Evolutionary conservation across 2,888 invertebrate species (phyloP), one percentile per base, ranked within the genome.

Genomic region (Heliconius sara): DNA sequence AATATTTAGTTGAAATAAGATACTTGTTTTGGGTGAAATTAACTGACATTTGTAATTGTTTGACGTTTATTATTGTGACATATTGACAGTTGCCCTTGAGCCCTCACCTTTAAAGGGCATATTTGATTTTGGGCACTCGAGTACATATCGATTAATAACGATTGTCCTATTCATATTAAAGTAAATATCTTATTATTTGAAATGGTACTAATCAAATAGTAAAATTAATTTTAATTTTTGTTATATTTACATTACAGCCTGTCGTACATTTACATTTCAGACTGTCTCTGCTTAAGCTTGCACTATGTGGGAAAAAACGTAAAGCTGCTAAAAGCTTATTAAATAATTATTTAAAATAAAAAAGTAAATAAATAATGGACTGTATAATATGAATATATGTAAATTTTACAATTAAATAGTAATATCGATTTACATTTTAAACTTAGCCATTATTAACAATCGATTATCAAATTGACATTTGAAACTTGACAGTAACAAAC

Each of bases 21-120:
- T 77, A 57, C 68, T 19, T 77, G 47, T 73, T 68, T 68, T 68
- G 47, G 19, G 71, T 70, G 27, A 43, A 27, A 77, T 10, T 65
- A 39, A 77, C 25, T 43, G 75, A 76, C 30, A 43, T 68, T 76
- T 34, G 30, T 57, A 13, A 63, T 63, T 47, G 71, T 72, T 72
- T 72, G 77, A 71, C 47, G 71, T 30, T 65, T 43, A 60, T 70
- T 77, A 67, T 77, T 77, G 77, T 77, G 63, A 30, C 60, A 71
- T 27, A 25, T 65, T 77, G 77, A 77, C 77, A 77, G 16, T 27
- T 75, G 65, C n/a, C 63, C 27, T 71, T 71, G 47, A 27, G 19
- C 16, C 71, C 30, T 74, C 39, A 60, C n/a, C 30, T 19, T 39
- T 27, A 63, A 63, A 74, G 63, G 74, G 65, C 25, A 57, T 30